Conservation (phyloP, 2,113 vertebrate species). For the Nothoprocta perdicaria region DNA sequence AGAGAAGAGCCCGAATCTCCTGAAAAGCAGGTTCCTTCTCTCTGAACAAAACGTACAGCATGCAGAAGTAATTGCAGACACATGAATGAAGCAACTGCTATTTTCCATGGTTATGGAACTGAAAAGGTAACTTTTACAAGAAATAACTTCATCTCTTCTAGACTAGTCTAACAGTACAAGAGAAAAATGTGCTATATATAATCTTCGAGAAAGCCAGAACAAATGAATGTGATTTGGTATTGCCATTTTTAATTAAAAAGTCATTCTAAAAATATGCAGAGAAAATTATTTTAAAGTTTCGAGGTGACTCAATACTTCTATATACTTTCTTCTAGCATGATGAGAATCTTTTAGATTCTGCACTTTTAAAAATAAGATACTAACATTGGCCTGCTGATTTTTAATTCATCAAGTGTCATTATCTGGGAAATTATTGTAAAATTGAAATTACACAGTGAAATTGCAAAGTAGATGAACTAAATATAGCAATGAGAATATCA, state of each 20-base stretch:
- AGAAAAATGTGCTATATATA: not conserved
- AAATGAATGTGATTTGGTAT: conserved; percentile 13
- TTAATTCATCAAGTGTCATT: not conserved
- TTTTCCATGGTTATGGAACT: not conserved
- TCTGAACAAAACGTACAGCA: not conserved
- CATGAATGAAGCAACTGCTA: not conserved
- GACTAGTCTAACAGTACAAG: not conserved
- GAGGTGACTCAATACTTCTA: not conserved
- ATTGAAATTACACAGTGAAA: not conserved
- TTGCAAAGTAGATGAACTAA: not conserved
- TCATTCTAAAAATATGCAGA: not conserved
- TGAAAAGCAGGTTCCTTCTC: not conserved
- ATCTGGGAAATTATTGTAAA: not conserved
- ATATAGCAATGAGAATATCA: not conserved
- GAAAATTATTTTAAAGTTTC: not conserved
- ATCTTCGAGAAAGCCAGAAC: not conserved
- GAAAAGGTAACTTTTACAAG: not conserved
- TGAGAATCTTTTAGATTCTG: not conserved
- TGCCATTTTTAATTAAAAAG: conserved; percentile 32
- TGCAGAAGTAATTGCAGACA: not conserved
- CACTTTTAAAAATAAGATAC: not conserved
- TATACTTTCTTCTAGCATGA: not conserved
- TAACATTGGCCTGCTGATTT: not conserved
- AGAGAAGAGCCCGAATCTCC: not conserved
- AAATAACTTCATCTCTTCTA: not conserved